Percentiles rank a stretch among this genome's conserved stretches.
These are phyloP conservation scores for Pandemis cinnamomeana DNA, from an alignment of 2,888 invertebrate species.

Conservation along the genomic window DNA sequence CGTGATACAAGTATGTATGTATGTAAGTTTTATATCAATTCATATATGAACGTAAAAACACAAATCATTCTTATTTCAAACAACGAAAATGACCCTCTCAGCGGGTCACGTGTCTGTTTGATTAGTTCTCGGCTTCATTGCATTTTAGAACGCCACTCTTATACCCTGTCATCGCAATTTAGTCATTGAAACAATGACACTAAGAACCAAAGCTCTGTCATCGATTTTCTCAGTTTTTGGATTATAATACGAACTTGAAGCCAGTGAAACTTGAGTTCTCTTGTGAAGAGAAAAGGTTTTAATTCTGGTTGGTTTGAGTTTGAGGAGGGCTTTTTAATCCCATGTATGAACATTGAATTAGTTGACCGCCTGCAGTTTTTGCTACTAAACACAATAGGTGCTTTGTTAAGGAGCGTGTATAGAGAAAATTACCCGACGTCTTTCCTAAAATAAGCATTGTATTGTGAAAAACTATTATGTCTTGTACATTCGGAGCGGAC, in stretches of 20 bases:
- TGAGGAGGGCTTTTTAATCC: constrained; percentile 55
- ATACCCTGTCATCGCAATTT: constrained; percentile 36
- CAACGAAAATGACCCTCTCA: constrained; percentile 46
- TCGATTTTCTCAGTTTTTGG: neutral
- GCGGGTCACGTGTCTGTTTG: constrained; percentile 71
- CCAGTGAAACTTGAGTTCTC: constrained; percentile 32
- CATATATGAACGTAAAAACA: neutral
- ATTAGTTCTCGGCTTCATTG: constrained; percentile 72
- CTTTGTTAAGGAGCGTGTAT: constrained; percentile 61
- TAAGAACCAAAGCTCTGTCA: constrained; percentile 33
- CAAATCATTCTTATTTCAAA: constrained; percentile 26
- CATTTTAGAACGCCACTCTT: constrained; percentile 50
- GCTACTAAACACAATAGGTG: constrained; percentile 76
- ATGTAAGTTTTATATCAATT: no score
- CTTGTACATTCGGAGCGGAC: neutral
- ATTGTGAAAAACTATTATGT: constrained; percentile 43
- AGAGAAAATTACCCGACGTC: constrained; percentile 62
- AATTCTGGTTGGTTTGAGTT: constrained; percentile 40
- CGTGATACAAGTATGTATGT: no score
- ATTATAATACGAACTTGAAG: constrained; percentile 11
- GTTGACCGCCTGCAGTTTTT: constrained; percentile 78
- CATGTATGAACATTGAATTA: constrained; percentile 71
- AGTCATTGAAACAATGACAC: constrained; percentile 35
- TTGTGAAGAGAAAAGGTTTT: constrained; percentile 24
- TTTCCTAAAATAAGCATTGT: constrained; percentile 50